Evolutionary conservation across 2,888 invertebrate species (phyloP).

Genomic region (Andrena flavipes): DNA sequence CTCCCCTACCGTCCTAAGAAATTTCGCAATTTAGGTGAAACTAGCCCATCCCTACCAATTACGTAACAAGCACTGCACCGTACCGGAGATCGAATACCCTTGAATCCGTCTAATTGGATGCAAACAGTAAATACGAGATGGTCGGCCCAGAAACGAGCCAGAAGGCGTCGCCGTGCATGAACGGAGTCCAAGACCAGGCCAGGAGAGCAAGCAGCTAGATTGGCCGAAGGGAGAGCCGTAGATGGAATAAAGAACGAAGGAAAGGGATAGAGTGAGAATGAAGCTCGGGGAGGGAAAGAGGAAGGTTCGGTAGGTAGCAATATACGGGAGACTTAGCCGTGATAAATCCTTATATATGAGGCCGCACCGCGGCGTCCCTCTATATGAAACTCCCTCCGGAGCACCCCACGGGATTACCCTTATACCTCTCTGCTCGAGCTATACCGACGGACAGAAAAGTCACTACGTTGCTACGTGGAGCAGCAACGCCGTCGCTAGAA

Average conservation of each 20-base stretch:
- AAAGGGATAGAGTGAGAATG: conserved; percentile 42
- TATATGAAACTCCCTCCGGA: conserved; percentile 82
- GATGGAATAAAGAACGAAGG: conserved; percentile 28
- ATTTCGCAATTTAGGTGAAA: neutral
- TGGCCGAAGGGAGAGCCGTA: conserved; percentile 25
- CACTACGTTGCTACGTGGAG: conserved; percentile 62
- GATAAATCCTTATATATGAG: conserved; percentile 85
- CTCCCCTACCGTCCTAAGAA: no score
- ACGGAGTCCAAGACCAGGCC: conserved; percentile 45
- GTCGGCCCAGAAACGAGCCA: conserved; percentile 27
- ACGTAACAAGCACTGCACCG: neutral
- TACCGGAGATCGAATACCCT: neutral
- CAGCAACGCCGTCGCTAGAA: conserved; percentile 61
- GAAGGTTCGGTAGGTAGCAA: conserved; percentile 82
- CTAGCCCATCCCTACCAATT: neutral
- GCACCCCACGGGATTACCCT: conserved; percentile 83
- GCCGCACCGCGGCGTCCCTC: conserved; percentile 81
- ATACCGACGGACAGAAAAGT: conserved; percentile 70
- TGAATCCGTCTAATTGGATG: conserved; percentile 21
- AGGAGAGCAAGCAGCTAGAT: conserved; percentile 45
- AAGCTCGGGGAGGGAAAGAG: conserved; percentile 51
- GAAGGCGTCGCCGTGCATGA: conserved; percentile 14
- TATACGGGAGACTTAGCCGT: conserved; percentile 84
- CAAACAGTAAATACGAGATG: conserved; percentile 37
- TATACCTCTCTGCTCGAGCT: conserved; percentile 72